Base-by-base conservation (phyloP, 2,113 vertebrate species). In the Tor tambroides region DNA sequence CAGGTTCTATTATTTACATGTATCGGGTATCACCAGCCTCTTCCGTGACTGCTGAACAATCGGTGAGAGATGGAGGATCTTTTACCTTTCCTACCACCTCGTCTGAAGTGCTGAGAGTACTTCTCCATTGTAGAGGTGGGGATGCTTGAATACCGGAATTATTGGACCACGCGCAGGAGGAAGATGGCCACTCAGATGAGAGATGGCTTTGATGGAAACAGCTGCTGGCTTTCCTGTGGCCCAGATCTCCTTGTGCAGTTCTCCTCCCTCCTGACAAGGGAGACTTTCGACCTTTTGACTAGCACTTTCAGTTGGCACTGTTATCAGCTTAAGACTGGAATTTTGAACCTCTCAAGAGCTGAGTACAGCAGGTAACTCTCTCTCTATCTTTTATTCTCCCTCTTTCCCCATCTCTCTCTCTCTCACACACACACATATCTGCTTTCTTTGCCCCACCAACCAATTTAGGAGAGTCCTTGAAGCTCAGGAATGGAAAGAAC, bases 391-490 rank as follows among this genome's bases (percentile, higher is more conserved):
- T 84, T 71, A 65, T 59, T 84, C 61, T 84, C 86, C 21, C 12
- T 65, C 74, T 87, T 43, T 84, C 32, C 51, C 75, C 43, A 35
- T 75, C 46, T 78, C 86, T 26, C 63, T 43, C 17, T 77, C 51
- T n/a, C 69, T 75, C 28, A 67, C 65, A 72, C 32, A 19, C 90
- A 89, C 91, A 91, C 26, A 85, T 28, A 84, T 46, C 49, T 77
- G 49, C 6, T 32, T 91, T 94, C 89, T 83, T 90, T 92, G 89
- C 88, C 54, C 90, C 90, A 91, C 91, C 90, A 90, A 91, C 92
- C 93, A 94, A 95, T 95, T 93, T 95, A 92, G 89, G 85, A 89
- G 88, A 90, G 90, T 89, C 90, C 91, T 92, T 92, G 91, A 93
- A 92, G 91, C 91, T 92, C 91, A 84, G 89, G 87, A 91, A 87